phyloP scores from a whole-genome alignment of 2,113 vertebrate genomes.

The Gila orcuttii region DNA sequence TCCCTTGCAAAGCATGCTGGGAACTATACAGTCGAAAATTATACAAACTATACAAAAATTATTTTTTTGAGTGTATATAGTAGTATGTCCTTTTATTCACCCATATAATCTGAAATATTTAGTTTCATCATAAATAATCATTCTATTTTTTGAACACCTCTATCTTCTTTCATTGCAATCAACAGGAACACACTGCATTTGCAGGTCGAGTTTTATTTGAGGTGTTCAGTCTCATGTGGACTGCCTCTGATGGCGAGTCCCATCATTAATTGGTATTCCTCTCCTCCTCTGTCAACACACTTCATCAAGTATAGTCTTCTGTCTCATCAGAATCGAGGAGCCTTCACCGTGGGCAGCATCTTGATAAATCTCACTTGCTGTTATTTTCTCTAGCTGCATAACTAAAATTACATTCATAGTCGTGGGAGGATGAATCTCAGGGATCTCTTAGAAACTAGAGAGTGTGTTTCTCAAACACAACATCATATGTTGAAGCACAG shows the following conservation, averaged over 20 bases:
- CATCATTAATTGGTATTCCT: conserved; percentile 40
- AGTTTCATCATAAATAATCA: not conserved
- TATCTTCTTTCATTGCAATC: not conserved
- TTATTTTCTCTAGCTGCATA: conserved; percentile 16
- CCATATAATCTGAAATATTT: not conserved
- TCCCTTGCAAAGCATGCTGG: no score
- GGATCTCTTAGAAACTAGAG: not conserved
- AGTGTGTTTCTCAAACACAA: conserved; percentile 3
- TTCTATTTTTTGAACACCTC: not conserved
- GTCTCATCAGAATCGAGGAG: conserved; percentile 52
- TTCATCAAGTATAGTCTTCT: conserved; percentile 49
- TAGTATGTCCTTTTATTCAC: not conserved
- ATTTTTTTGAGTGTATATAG: no score
- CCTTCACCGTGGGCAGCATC: conserved; percentile 14
- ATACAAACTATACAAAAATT: no score
- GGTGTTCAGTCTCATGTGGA: conserved; percentile 18
- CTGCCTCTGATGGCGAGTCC: not conserved
- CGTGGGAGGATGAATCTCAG: conserved; percentile 19
- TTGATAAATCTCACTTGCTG: conserved; percentile 27
- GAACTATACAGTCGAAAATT: no score
- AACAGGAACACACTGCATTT: not conserved
- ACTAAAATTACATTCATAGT: conserved; percentile 2
- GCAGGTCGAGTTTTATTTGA: not conserved
- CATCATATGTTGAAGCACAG: not conserved
- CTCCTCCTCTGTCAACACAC: conserved; percentile 32